Conservation (phyloP, 2,797 vertebrate species). For the Parauchenoglanis punctatus region DNA sequence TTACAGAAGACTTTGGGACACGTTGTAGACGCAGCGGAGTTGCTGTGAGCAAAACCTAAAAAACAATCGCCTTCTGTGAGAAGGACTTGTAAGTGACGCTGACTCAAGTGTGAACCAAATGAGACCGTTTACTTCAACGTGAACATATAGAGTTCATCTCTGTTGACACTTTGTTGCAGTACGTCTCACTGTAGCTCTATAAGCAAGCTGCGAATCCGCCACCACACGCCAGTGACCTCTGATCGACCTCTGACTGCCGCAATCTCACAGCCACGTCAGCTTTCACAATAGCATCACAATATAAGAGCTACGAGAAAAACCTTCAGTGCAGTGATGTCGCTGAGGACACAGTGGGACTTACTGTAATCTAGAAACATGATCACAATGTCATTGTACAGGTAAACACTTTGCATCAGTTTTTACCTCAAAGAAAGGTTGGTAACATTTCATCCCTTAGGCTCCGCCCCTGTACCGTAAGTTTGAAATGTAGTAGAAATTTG, state of each 20-base stretch:
- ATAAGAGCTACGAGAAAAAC: background rate
- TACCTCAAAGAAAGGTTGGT: background rate
- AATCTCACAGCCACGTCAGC: background rate
- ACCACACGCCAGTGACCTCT: background rate
- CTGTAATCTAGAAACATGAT: background rate
- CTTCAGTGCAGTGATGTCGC: background rate
- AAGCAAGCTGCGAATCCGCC: background rate
- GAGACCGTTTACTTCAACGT: no score
- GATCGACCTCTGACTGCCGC: background rate
- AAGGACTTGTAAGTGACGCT: no score
- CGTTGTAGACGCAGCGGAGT: no score
- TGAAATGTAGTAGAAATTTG: background rate
- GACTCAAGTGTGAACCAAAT: no score
- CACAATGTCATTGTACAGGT: background rate
- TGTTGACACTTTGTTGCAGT: no score
- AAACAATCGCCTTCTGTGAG: no score
- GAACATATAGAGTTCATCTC: background rate
- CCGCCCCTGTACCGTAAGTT: background rate
- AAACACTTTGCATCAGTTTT: background rate
- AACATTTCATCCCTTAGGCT: background rate
- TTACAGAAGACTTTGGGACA: background rate
- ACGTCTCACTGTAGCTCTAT: background rate
- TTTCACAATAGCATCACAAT: background rate
- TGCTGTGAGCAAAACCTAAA: no score
- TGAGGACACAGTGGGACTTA: background rate